Percentiles rank a stretch among this genome's conserved stretches.
Evolutionary conservation across 2,888 invertebrate species (phyloP).

Genomic region (Idaea dimidiata): DNA sequence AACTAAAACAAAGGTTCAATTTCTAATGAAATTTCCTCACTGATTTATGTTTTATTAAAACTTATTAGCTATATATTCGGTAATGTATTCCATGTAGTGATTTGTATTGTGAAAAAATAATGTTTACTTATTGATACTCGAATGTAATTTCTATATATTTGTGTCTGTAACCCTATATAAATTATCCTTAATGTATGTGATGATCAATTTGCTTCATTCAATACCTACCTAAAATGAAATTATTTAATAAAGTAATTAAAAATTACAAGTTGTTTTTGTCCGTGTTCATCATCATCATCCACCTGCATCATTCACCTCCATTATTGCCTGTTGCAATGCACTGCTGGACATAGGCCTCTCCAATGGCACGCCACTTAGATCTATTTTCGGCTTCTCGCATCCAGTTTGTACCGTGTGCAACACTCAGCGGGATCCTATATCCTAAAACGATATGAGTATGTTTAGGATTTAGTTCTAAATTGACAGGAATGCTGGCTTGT

Average conservation of each 20-base stretch:
- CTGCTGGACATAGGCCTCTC: too few relatives aligned
- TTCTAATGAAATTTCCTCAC: conserved; percentile 8
- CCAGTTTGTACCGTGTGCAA: too few relatives aligned
- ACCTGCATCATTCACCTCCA: too few relatives aligned
- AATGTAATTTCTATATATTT: conserved; percentile 58
- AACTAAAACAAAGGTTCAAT: conserved; percentile 12
- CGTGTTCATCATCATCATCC: too few relatives aligned
- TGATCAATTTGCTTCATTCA: conserved; percentile 74
- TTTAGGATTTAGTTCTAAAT: too few relatives aligned
- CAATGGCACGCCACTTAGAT: too few relatives aligned
- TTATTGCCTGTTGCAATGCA: too few relatives aligned
- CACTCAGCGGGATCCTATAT: too few relatives aligned
- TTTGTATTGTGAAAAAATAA: conserved; percentile 52
- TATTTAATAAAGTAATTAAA: conserved; percentile 78
- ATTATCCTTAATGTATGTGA: conserved; percentile 60
- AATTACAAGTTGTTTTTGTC: conserved; percentile 23
- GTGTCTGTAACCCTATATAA: conserved; percentile 72
- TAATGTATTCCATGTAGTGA: conserved; percentile 51
- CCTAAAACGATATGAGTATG: too few relatives aligned
- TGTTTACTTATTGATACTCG: conserved; percentile 47
- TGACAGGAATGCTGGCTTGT: too few relatives aligned
- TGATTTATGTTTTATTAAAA: conserved; percentile 36
- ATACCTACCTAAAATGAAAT: conserved; percentile 67
- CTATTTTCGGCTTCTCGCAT: too few relatives aligned
- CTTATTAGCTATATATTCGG: conserved; percentile 44